phyloP scores from a whole-genome alignment of 2,888 invertebrate species.

The Drosophila colorata region DNA sequence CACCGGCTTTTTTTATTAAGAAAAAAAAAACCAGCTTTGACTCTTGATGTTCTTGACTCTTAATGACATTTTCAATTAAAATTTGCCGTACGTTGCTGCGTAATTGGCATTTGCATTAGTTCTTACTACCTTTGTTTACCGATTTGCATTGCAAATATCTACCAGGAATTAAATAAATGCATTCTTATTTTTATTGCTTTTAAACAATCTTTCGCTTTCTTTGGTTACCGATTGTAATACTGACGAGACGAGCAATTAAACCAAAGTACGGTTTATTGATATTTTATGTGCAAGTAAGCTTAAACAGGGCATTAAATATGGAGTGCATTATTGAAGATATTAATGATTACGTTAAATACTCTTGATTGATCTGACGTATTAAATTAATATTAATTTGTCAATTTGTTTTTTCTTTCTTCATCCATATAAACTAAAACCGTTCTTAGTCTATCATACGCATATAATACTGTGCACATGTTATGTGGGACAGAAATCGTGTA shows the following conservation, averaged over 20 bases:
- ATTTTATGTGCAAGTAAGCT: too few species aligned
- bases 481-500: too few species aligned
- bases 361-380: too few species aligned
- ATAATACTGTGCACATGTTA: too few species aligned
- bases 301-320: too few species aligned
- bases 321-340: too few species aligned
- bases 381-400: too few species aligned
- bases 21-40: constrained; percentile 47
- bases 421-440: too few species aligned
- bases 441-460: too few species aligned
- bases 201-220: constrained; percentile 6
- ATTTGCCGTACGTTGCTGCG: constrained; percentile 36
- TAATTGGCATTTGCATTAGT: constrained; percentile 41
- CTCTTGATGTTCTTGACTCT: not conserved
- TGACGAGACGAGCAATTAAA: not conserved
- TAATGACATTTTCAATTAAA: constrained; percentile 31
- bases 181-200: constrained; percentile 6
- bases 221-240: not conserved
- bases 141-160: constrained; percentile 33
- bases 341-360: too few species aligned
- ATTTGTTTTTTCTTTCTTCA: too few species aligned
- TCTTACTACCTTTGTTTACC: constrained; percentile 26
- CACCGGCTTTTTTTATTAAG: constrained; percentile 35
- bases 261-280: not conserved
- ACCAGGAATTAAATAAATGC: constrained; percentile 24